phyloP scores from a whole-genome alignment of 2,888 invertebrate genomes.

The Lithophane ornitopus region DNA sequence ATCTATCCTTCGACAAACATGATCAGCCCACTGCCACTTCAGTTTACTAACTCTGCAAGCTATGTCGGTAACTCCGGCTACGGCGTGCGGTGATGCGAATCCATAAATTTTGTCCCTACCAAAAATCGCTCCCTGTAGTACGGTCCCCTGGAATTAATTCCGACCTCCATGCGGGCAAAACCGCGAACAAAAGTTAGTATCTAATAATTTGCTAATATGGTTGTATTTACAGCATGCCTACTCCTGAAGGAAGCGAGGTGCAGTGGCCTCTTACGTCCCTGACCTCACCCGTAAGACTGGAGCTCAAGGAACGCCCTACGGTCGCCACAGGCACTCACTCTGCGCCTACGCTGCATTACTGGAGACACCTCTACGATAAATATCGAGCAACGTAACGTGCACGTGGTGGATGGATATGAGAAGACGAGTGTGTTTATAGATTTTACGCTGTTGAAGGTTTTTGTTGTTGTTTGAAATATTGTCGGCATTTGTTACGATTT shows the following conservation, averaged over 20 bases:
- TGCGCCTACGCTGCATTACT: conserved; percentile 33
- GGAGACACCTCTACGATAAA: conserved; percentile 37
- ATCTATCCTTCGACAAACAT: too few species aligned
- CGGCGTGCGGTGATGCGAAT: too few species aligned
- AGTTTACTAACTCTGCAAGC: too few species aligned
- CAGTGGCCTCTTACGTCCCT: conserved; percentile 29
- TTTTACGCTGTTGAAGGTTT: background rate
- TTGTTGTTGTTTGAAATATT: background rate
- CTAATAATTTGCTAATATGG: background rate
- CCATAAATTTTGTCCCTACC: too few species aligned
- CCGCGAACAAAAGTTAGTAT: background rate
- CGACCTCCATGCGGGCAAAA: too few species aligned
- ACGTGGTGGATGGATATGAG: background rate
- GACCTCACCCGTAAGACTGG: conserved; percentile 25
- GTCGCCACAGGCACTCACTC: background rate
- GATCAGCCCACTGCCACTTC: too few species aligned
- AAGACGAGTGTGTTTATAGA: background rate
- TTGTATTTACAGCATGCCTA: conserved; percentile 31
- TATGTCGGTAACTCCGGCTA: too few species aligned
- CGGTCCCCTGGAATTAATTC: background rate
- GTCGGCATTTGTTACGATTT: background rate
- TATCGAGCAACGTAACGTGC: conserved; percentile 11
- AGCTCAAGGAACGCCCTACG: conserved; percentile 11
- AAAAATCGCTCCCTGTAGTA: background rate
- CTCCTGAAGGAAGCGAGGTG: conserved; percentile 34